Conservation (phyloP, 1,140 invertebrate genomes). For the Trigoniulus corallinus region DNA sequence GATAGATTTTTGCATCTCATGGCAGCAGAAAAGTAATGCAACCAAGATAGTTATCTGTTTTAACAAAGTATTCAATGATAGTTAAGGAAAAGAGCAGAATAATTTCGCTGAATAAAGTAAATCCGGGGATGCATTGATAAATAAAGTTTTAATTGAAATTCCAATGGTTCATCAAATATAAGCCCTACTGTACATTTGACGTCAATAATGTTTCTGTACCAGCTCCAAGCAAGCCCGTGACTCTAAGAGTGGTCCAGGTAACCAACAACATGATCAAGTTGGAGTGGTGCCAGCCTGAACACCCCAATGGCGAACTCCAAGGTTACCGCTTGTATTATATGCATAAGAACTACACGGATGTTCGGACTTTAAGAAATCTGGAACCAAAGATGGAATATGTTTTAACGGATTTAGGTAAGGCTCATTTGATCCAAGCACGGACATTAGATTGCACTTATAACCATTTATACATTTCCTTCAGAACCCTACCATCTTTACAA, state of each 20-base stretch:
- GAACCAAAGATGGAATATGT: conserved; percentile 20
- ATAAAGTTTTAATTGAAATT: too few species aligned
- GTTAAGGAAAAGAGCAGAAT: too few species aligned
- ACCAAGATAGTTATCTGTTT: too few species aligned
- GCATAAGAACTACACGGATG: conserved; percentile 45
- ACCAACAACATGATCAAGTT: conserved; percentile 57
- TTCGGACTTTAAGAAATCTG: conserved; percentile 35
- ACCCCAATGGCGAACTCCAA: conserved; percentile 46
- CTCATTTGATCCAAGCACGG: neutral
- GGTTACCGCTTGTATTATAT: conserved; percentile 54
- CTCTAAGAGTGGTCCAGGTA: conserved; percentile 54
- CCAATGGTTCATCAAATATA: too few species aligned
- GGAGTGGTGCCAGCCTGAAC: conserved; percentile 55
- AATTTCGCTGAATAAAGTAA: too few species aligned
- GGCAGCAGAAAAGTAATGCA: too few species aligned
- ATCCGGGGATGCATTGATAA: too few species aligned
- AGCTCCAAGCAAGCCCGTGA: conserved; percentile 66
- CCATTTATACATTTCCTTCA: conserved; percentile 28
- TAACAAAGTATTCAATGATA: too few species aligned
- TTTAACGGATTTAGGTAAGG: conserved; percentile 34
- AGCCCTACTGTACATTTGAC: too few species aligned
- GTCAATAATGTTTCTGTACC: too few species aligned
- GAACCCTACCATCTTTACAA: conserved; percentile 66
- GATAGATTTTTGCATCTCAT: too few species aligned
- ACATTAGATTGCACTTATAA: conserved; percentile 7